These are phyloP conservation scores for Bursaphelenchus okinawaensis DNA, from an alignment of 2,888 invertebrate species.

Conservation along the genomic window DNA sequence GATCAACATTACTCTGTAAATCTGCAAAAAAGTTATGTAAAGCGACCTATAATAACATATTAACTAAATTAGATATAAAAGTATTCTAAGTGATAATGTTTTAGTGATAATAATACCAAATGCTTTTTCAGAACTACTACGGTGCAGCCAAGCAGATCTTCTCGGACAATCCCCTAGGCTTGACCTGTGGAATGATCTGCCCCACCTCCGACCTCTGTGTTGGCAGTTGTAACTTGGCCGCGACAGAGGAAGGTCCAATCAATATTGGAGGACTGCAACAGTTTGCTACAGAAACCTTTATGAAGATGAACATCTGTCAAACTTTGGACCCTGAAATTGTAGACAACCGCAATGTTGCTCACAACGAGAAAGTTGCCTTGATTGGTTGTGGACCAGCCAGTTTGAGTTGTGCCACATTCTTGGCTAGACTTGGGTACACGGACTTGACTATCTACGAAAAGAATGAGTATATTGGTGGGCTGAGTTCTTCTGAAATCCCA, in stretches of 20 bases:
- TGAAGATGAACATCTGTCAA: slow-evolving; percentile 85
- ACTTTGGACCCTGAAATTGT: slow-evolving; percentile 69
- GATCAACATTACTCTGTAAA: no score
- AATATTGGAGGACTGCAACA: slow-evolving; percentile 98
- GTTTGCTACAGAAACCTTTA: slow-evolving; percentile 85
- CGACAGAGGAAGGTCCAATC: slow-evolving; percentile 92
- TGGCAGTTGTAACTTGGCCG: slow-evolving; percentile 91
- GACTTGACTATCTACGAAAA: slow-evolving; percentile 88
- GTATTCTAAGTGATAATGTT: no score
- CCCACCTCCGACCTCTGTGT: slow-evolving; percentile 97
- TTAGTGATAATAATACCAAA: no score
- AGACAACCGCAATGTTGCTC: slow-evolving; percentile 42
- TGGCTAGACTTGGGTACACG: slow-evolving; percentile 84
- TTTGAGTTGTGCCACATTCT: slow-evolving; percentile 88
- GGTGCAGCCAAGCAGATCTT: slow-evolving; percentile 89
- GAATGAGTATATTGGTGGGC: slow-evolving; percentile 76
- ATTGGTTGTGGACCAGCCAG: slow-evolving; percentile 94
- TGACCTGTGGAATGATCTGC: slow-evolving; percentile 77
- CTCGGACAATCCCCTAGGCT: slow-evolving; percentile 90
- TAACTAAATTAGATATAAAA: no score
- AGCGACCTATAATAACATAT: no score
- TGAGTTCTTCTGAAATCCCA: slow-evolving; percentile 87
- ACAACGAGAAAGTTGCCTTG: slow-evolving; percentile 67
- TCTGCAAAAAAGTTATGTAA: no score
- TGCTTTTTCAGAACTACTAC: slow-evolving; percentile 76